phyloP scores from a whole-genome alignment of 1,140 invertebrate genomes.

The Matsumurasca onukii region DNA sequence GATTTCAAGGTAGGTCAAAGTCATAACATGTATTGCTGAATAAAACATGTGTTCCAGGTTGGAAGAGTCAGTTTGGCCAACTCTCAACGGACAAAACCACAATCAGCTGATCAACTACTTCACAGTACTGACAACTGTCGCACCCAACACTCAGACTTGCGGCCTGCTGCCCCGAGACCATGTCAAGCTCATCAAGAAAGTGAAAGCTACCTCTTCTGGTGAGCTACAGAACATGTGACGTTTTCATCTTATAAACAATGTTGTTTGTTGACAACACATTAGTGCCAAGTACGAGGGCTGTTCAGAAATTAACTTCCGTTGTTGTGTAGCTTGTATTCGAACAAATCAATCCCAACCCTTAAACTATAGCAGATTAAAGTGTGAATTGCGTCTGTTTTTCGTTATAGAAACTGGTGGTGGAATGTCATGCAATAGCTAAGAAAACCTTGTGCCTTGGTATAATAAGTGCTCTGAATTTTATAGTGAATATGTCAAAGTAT shows the following conservation, averaged over 20 bases:
- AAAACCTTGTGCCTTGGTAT: too few species aligned
- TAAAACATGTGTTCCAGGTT: conserved; percentile 30
- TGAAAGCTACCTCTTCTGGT: conserved; percentile 39
- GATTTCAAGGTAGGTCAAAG: too few species aligned
- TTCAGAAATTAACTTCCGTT: too few species aligned
- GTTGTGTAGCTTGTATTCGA: too few species aligned
- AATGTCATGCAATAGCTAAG: too few species aligned
- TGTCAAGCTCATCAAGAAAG: conserved; percentile 42
- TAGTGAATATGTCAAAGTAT: too few species aligned
- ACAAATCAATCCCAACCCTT: neutral
- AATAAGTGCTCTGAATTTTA: too few species aligned
- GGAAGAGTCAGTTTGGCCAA: conserved; percentile 33
- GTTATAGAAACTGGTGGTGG: too few species aligned
- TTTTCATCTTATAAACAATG: neutral
- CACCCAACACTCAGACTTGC: conserved; percentile 30
- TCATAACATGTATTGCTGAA: too few species aligned
- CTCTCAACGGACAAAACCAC: conserved; percentile 37
- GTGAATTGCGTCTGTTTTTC: too few species aligned
- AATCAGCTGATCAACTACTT: conserved; percentile 37
- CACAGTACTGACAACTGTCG: conserved; percentile 35
- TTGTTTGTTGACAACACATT: conserved; percentile 6
- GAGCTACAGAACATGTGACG: neutral
- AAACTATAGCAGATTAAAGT: neutral
- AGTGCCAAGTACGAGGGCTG: neutral
- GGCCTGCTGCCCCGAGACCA: conserved; percentile 39